A percentile compares a stretch with the other conserved stretches of the same genome.
These are phyloP conservation scores for Platycheirus albimanus DNA, from an alignment of 2,888 invertebrate genomes.

Conservation along the genomic window DNA sequence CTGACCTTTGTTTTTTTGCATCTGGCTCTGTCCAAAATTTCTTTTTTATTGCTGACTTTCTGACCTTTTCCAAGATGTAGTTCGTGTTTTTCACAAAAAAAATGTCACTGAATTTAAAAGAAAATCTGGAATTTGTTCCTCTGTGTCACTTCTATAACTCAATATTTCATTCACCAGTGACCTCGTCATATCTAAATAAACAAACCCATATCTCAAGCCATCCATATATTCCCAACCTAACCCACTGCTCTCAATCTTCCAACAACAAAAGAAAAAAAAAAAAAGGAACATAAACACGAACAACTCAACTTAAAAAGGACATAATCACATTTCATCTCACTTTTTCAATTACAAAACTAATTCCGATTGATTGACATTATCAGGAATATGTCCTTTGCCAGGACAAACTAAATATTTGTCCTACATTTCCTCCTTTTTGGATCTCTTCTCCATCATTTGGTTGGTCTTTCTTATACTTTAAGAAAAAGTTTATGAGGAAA, in stretches of 20 bases:
- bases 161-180: not conserved
- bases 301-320: constrained; percentile 7
- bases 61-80: no score
- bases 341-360: constrained; percentile 70
- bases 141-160: no score
- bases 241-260: constrained; percentile 7
- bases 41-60: no score
- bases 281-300: not conserved
- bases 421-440: constrained; percentile 36
- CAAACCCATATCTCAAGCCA: not conserved
- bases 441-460: not conserved
- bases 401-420: constrained; percentile 63
- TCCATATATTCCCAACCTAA: not conserved
- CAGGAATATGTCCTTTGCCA: constrained; percentile 46
- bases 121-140: no score
- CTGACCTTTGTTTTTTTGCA: no score
- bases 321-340: constrained; percentile 47
- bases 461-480: not conserved
- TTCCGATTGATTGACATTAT: constrained; percentile 70
- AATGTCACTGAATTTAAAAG: no score
- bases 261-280: not conserved
- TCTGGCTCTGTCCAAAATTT: no score
- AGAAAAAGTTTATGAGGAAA: not conserved
- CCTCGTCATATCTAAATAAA: not conserved
- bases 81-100: no score